Evolutionary conservation across 2,888 invertebrate species (phyloP).

Genomic region (Listrodromus nycthemerus): DNA sequence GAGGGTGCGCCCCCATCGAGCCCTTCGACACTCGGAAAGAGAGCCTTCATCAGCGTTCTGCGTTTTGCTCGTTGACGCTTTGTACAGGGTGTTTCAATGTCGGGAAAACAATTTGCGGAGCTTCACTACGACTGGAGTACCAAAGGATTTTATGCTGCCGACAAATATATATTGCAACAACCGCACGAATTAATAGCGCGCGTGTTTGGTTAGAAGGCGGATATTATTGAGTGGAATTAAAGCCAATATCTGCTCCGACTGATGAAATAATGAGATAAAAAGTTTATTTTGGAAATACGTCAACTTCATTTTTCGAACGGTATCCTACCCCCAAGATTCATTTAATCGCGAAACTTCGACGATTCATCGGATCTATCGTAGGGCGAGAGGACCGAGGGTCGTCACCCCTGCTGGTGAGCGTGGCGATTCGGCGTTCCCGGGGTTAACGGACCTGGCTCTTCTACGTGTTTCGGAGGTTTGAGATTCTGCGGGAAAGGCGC

Average conservation of each 20-base stretch:
- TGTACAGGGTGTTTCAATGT: conserved; percentile 47
- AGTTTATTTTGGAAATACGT: background rate
- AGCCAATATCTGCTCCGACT: too few relatives aligned
- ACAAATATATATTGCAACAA: background rate
- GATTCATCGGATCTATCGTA: conserved; percentile 46
- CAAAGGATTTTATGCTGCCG: background rate
- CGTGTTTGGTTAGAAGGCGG: too few relatives aligned
- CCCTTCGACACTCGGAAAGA: conserved; percentile 44
- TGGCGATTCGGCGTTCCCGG: conserved; percentile 14
- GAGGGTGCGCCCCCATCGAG: conserved; percentile 51
- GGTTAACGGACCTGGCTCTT: background rate
- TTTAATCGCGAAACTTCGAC: conserved; percentile 40
- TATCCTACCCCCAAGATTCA: conserved; percentile 1
- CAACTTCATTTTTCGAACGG: conserved; percentile 2
- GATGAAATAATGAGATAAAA: background rate
- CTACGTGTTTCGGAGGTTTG: conserved; percentile 19
- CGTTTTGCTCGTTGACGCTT: conserved; percentile 17
- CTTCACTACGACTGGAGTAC: background rate
- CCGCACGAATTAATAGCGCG: too few relatives aligned
- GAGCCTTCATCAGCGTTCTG: conserved; percentile 53
- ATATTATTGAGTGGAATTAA: too few relatives aligned
- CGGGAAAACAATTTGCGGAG: conserved; percentile 29
- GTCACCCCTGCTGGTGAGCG: conserved; percentile 58
- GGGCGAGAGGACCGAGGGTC: conserved; percentile 50
- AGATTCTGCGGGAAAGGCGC: conserved; percentile 21